Conservation (phyloP, 2,888 invertebrate species). For the Yponomeuta malinellus region DNA sequence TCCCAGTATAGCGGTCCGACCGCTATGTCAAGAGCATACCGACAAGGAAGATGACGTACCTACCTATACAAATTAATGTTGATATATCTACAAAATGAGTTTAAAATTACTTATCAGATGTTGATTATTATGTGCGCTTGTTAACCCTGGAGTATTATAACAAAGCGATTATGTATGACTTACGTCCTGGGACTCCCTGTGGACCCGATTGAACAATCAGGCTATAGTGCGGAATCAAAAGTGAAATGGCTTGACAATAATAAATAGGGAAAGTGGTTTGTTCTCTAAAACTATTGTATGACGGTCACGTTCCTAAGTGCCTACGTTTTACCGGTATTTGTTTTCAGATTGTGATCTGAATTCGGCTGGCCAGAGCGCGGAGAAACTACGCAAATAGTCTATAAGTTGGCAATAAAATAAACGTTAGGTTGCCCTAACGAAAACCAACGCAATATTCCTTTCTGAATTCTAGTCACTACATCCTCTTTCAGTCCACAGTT, state of each 20-base stretch:
- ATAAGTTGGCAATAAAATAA: not conserved
- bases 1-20: too few relatives aligned
- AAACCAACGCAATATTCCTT: too few relatives aligned
- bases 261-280: slow-evolving; percentile 65
- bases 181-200: not conserved
- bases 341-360: not conserved
- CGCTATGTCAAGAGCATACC: not conserved
- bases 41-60: not conserved
- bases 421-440: too few relatives aligned
- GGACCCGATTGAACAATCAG: not conserved
- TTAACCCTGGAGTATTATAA: not conserved
- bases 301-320: slow-evolving; percentile 49
- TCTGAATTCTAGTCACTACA: too few relatives aligned
- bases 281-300: slow-evolving; percentile 59
- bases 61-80: not conserved
- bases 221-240: slow-evolving; percentile 35
- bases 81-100: too few relatives aligned
- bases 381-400: not conserved
- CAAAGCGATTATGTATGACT: not conserved
- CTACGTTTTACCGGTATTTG: slow-evolving; percentile 37
- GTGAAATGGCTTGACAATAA: slow-evolving; percentile 61
- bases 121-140: not conserved
- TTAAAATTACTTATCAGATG: not conserved
- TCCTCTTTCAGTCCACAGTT: too few relatives aligned
- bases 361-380: not conserved